Base-by-base conservation (phyloP, 2,113 vertebrate genomes). In the Ondatra zibethicus region DNA sequence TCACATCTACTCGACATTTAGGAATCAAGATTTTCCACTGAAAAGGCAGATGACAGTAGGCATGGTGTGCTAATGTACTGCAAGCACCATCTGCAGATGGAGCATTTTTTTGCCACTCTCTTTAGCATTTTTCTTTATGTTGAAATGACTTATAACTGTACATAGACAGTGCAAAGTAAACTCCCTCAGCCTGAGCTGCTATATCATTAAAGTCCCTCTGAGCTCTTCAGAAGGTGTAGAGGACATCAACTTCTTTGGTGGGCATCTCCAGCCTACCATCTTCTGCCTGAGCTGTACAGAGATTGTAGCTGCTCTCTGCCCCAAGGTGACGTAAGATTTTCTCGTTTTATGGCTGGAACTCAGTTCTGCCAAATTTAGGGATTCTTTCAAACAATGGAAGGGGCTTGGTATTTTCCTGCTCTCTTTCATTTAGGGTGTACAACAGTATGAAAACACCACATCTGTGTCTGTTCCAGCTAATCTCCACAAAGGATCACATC, bases 81-180 rank as follows among this genome's bases (percentile, higher is more conserved):
- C 73, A 52, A 85, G 36, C 33, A 61, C 76, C 55, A 31, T 95
- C 89, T 86, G 45, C 42, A 93, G 42, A 68, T 70, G 21, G 27
- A 55, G 6, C 76, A 82, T 89, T 80, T 95, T 95, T 52, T 65
- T 77, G 45, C 75, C 4, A 29, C 39, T 36, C 52, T 91, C 61
- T 61, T 88, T 61, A 68, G 42, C 33, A 42, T 68, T 93, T 96
- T 88, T 55, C 66, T 55, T 81, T 45, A 47, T 75, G 9, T 68
- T 91, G 47, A 84, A 88, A 82, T 96, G 81, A 95, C 75, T 94
- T 50, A 2, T 85, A 80, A 81, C 75, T 66, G 45, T 65, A 80
- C 50, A 52, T n/a, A 39, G 70, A 70, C 88, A 86, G 27, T 80
- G 6, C 25, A 75, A 68, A 80, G 66, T 36, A 78, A 94, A 73